These are phyloP conservation scores for Drosophila seguyi DNA, from an alignment of 1,140 invertebrate species.

Conservation along the genomic window DNA sequence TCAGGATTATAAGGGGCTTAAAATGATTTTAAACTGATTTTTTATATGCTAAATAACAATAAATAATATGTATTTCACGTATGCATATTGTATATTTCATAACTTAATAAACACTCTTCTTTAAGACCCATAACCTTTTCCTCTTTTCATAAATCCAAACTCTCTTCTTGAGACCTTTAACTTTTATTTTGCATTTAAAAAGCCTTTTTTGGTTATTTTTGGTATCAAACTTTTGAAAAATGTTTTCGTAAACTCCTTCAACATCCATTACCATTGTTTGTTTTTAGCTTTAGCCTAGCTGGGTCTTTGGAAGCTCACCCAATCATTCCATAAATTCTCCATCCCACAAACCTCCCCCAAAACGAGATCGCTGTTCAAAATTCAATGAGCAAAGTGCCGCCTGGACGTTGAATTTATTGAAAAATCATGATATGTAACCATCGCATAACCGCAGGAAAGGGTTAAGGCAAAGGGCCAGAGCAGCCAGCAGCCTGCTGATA, in stretches of 20 bases:
- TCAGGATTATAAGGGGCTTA: too few relatives aligned
- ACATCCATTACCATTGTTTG: constrained; percentile 50
- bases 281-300: constrained; percentile 25
- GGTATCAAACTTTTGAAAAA: not conserved
- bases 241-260: constrained; percentile 27
- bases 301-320: not conserved
- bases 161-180: not conserved
- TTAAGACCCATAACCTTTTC: not conserved
- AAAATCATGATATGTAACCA: constrained; percentile 83
- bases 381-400: constrained; percentile 80
- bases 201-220: not conserved
- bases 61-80: too few relatives aligned
- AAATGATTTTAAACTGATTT: too few relatives aligned
- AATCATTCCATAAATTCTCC: not conserved
- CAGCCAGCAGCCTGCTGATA: constrained; percentile 16
- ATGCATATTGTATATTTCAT: not conserved
- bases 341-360: not conserved
- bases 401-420: constrained; percentile 78
- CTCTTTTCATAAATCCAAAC: not conserved
- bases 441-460: constrained; percentile 35
- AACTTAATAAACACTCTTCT: not conserved
- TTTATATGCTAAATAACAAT: too few relatives aligned
- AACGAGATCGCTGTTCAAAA: constrained; percentile 63
- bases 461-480: not conserved
- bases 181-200: not conserved